Evolutionary conservation across 2,113 vertebrate genomes (phyloP).

Genomic region (Osmerus mordax): DNA sequence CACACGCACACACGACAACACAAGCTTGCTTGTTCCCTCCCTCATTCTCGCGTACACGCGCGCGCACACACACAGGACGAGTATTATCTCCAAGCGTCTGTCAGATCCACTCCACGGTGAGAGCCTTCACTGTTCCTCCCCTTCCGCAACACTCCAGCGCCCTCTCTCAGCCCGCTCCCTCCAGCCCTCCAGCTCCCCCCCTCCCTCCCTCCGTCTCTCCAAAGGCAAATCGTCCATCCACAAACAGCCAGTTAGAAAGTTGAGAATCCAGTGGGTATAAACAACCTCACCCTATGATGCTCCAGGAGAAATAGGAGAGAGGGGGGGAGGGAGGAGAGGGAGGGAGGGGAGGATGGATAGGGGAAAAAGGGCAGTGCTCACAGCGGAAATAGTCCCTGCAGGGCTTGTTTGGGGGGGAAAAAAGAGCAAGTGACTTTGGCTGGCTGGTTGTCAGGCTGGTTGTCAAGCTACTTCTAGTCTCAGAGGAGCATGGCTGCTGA

Average conservation of each 20-base stretch:
- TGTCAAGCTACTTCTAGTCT: background rate
- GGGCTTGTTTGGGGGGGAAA: slow-evolving; percentile 59
- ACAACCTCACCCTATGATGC: slow-evolving; percentile 61
- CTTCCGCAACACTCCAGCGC: slow-evolving; percentile 28
- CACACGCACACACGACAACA: background rate
- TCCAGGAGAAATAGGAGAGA: slow-evolving; percentile 22
- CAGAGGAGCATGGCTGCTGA: too few relatives aligned
- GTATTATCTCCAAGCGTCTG: slow-evolving; percentile 63
- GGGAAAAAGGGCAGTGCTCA: slow-evolving; percentile 27
- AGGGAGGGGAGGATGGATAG: slow-evolving; percentile 11
- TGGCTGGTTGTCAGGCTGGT: slow-evolving; percentile 64
- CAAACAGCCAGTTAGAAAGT: slow-evolving; percentile 49
- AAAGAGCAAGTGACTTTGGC: slow-evolving; percentile 63
- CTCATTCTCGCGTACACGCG: background rate
- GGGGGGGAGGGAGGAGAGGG: background rate
- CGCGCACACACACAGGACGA: slow-evolving; percentile 47
- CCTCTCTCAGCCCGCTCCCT: background rate
- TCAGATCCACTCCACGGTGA: slow-evolving; percentile 65
- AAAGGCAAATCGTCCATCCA: slow-evolving; percentile 57
- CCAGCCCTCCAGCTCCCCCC: background rate
- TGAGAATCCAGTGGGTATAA: slow-evolving; percentile 56
- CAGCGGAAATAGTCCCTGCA: slow-evolving; percentile 47
- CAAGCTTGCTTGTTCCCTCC: slow-evolving; percentile 2
- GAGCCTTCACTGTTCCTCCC: slow-evolving; percentile 48
- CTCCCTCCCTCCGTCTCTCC: slow-evolving; percentile 34